These are phyloP conservation scores for Malurus splendens DNA, from an alignment of 2,797 vertebrate genomes.

Conservation along the genomic window DNA sequence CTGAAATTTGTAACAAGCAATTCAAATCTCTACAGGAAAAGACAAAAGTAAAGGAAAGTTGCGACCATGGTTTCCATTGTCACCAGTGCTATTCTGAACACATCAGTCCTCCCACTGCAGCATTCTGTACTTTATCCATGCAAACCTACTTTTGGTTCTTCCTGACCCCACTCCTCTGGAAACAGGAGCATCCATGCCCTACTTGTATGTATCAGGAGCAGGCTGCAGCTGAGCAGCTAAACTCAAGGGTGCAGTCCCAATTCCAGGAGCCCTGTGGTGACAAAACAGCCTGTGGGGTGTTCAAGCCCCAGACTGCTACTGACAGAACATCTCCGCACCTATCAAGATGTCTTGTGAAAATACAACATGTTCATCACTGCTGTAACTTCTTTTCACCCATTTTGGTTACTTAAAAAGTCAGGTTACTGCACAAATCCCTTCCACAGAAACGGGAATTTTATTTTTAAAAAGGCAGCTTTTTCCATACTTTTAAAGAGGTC, in stretches of 20 bases:
- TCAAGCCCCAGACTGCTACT: not conserved
- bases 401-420: not conserved
- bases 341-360: not conserved
- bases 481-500: not conserved
- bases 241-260: not conserved
- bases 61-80: not conserved
- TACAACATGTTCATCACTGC: not conserved
- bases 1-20: not conserved
- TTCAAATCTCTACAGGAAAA: not conserved
- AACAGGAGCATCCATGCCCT: not conserved
- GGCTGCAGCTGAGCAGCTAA: not conserved
- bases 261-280: not conserved
- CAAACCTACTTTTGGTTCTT: not conserved
- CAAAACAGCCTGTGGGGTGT: not conserved
- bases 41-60: not conserved
- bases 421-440: not conserved
- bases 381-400: not conserved
- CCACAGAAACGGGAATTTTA: not conserved
- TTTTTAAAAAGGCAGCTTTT: not conserved
- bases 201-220: not conserved
- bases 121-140: not conserved
- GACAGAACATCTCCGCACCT: not conserved
- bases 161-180: not conserved
- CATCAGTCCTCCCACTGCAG: not conserved
- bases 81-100: not conserved